phyloP scores from a whole-genome alignment of 37 sponge, comb jelly and placozoan genomes.

The Ianthella basta region DNA sequence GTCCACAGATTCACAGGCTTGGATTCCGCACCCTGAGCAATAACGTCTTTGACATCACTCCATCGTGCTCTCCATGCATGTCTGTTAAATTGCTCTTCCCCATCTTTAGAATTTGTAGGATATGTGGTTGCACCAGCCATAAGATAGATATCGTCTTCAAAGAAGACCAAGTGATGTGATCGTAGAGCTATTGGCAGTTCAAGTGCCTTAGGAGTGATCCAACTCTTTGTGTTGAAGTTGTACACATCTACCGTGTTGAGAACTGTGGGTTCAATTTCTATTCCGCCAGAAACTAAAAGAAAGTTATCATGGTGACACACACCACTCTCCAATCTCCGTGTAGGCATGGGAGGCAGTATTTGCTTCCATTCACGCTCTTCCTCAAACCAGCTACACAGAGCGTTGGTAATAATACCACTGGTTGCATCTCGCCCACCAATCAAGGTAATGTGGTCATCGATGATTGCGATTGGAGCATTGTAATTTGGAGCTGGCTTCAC shows the following conservation, averaged over 20 bases:
- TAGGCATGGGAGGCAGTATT: neutral
- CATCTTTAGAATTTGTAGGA: too few relatives aligned
- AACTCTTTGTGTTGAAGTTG: neutral
- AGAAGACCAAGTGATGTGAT: neutral
- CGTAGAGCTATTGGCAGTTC: neutral
- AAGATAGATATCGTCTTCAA: too few relatives aligned
- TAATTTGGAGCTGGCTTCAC: neutral
- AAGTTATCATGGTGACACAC: neutral
- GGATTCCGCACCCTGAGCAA: too few relatives aligned
- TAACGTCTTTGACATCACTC: too few relatives aligned
- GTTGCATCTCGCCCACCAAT: slow-evolving; percentile 14
- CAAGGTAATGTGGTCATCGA: slow-evolving; percentile 3
- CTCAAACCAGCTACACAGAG: neutral
- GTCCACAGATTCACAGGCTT: too few relatives aligned
- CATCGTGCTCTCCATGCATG: too few relatives aligned
- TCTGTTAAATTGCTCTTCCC: too few relatives aligned
- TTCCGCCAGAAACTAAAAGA: neutral
- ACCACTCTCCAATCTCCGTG: too few relatives aligned
- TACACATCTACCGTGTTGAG: neutral
- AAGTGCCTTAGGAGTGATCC: neutral
- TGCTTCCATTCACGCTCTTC: neutral
- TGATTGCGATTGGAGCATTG: neutral
- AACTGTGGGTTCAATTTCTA: neutral
- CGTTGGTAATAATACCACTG: neutral
- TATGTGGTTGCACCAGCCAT: too few relatives aligned